Conservation (phyloP, 2,888 invertebrate species). For the Apeira syringaria region DNA sequence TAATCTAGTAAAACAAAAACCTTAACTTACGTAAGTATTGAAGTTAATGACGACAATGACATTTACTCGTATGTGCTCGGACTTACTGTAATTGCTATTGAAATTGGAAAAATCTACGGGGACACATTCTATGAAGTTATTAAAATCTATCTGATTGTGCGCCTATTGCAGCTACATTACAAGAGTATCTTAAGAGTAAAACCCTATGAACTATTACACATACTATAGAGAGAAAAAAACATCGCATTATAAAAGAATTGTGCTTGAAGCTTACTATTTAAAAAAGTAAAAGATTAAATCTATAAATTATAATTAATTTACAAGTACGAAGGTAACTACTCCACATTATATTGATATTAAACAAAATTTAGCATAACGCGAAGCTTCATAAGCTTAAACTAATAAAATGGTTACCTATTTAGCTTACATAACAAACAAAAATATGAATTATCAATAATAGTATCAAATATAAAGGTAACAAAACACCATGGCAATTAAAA, state of each 20-base stretch:
- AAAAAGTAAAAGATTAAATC: conserved; percentile 31
- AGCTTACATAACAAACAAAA: neutral
- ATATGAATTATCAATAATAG: neutral
- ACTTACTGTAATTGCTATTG: conserved; percentile 27
- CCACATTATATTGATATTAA: conserved; percentile 24
- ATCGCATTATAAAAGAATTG: conserved; percentile 49
- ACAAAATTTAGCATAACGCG: neutral
- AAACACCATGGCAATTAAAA: conserved; percentile 7
- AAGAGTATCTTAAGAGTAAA: conserved; percentile 52
- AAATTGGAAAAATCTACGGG: conserved; percentile 30
- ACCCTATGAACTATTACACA: conserved; percentile 54
- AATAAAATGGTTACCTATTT: neutral
- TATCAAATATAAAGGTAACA: neutral
- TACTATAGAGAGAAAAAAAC: conserved; percentile 42
- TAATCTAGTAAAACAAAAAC: conserved; percentile 7
- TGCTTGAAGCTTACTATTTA: conserved; percentile 50
- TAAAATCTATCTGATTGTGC: conserved; percentile 43
- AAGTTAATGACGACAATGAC: conserved; percentile 8
- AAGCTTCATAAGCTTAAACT: conserved; percentile 14
- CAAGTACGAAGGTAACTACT: conserved; percentile 40
- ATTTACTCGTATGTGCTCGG: conserved; percentile 24
- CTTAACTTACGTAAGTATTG: neutral
- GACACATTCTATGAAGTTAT: conserved; percentile 34
- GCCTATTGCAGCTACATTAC: conserved; percentile 54
- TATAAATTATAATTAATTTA: conserved; percentile 38